Percentiles rank a stretch among this genome's conserved stretches.
Conservation (phyloP, 2,797 vertebrate genomes). For the Danio choprae region DNA sequence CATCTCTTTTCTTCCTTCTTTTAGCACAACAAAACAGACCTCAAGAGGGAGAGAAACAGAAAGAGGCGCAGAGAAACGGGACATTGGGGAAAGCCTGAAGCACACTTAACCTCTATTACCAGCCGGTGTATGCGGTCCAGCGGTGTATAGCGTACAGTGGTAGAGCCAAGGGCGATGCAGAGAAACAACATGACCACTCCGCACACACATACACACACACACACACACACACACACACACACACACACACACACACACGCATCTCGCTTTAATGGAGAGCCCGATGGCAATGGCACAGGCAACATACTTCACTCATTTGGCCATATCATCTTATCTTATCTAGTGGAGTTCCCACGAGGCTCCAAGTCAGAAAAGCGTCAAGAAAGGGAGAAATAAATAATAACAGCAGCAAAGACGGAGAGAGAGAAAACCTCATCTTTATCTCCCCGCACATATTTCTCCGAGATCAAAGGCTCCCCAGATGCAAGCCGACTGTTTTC, state of each 20-base stretch:
- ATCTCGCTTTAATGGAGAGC: conserved; percentile 16
- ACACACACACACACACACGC: conserved; percentile 11
- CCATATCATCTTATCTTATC: conserved; percentile 44
- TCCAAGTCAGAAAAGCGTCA: conserved; percentile 30
- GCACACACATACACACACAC: conserved; percentile 4
- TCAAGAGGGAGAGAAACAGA: conserved; percentile 24
- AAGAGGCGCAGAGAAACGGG: conserved; percentile 25
- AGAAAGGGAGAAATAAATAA: conserved; percentile 44
- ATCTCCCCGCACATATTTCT: conserved; percentile 30
- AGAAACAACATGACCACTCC: conserved; percentile 23
- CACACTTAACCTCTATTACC: conserved; percentile 55
- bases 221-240: conserved; percentile 4
- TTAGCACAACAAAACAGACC: conserved; percentile 21
- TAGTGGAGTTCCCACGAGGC: conserved; percentile 24
- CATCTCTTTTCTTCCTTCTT: conserved; percentile 22
- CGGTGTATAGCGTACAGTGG: not conserved
- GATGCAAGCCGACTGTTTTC: conserved; percentile 41
- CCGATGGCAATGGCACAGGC: conserved; percentile 26
- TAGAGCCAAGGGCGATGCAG: conserved; percentile 29
- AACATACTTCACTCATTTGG: conserved; percentile 39
- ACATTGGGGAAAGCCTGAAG: conserved; percentile 38
- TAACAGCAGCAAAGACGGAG: conserved; percentile 9
- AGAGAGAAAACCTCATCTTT: conserved; percentile 28
- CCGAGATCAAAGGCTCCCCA: conserved; percentile 52
- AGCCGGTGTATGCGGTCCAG: not conserved